Conservation (phyloP, 2,113 vertebrate genomes). For the Tyto alba region DNA sequence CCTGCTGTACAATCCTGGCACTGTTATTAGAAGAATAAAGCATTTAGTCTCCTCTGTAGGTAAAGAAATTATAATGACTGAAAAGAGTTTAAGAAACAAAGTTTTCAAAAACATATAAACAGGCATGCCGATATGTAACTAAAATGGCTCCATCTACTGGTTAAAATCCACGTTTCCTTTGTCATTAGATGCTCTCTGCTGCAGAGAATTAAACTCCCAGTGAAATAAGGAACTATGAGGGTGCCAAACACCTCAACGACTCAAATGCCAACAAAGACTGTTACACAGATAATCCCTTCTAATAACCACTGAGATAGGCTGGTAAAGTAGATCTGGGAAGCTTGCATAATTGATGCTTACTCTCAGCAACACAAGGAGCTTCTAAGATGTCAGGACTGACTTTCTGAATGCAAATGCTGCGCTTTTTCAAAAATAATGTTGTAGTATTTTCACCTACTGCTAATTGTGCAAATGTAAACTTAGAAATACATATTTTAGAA, state of each 20-base stretch:
- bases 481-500: background rate
- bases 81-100: background rate
- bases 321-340: background rate
- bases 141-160: slow-evolving; percentile 41
- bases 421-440: background rate
- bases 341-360: background rate
- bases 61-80: background rate
- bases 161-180: background rate
- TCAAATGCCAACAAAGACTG: no score
- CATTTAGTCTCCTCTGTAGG: background rate
- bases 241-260: background rate
- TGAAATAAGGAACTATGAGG: background rate
- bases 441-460: background rate
- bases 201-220: background rate
- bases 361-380: background rate
- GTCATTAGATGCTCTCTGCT: background rate
- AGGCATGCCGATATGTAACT: background rate
- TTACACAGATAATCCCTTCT: background rate
- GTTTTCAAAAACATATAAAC: background rate
- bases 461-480: background rate
- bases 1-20: background rate
- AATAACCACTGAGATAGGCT: background rate
- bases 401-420: background rate
- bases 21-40: background rate
- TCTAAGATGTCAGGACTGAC: background rate